Evolutionary conservation across 2,888 invertebrate species (phyloP), one percentile per base, ranked within the genome.

Genomic region (Flexamia atlantica): DNA sequence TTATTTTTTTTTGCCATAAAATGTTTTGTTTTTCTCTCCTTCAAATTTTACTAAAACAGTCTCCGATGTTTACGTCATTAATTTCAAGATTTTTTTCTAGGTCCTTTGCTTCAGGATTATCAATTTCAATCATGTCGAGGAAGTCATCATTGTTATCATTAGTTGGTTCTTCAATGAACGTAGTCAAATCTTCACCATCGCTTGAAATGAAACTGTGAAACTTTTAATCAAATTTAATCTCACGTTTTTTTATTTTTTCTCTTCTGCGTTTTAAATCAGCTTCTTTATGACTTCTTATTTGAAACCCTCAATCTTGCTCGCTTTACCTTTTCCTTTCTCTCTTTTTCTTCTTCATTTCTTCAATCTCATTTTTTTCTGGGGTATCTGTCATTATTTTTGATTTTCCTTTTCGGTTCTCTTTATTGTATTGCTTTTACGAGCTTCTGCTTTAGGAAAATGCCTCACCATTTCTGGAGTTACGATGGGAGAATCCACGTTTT

Each of bases 21-120:
- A 57, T 74, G 74, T 30, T 83, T 83, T 53, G 60, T 40, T 72
- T 83, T 83, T 83, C 30, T 83, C 76, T 20, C 72, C 74, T 57
- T 72, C 20, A 53, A 23, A 28, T 30, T 82, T 1, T 30, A 72
- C 72, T 28, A 82, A 46, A 46, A 70, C 50, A 82, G 40, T 82
- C 72, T 70, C 53, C 46, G 50, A 4, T 30, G 36, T 42, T 70
- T 23, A 72, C 40, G 17, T 82, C 72, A 23, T 82, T 46, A 17
- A 68, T 25, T 57, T 25, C 30, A 28, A 82, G 60, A 14, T 82
- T 42, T 20, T 40, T n/a, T 82, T 82, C 68, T 36, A 68, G 64
- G 17, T 82, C 82, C 32, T 82, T 82, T 68, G 82, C 82, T 28
- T 68, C 40, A 68, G 68, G 64, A 60, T 82, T 23, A 40, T 57